Conservation (phyloP, 2,113 vertebrate genomes). For the Eleginops maclovinus region DNA sequence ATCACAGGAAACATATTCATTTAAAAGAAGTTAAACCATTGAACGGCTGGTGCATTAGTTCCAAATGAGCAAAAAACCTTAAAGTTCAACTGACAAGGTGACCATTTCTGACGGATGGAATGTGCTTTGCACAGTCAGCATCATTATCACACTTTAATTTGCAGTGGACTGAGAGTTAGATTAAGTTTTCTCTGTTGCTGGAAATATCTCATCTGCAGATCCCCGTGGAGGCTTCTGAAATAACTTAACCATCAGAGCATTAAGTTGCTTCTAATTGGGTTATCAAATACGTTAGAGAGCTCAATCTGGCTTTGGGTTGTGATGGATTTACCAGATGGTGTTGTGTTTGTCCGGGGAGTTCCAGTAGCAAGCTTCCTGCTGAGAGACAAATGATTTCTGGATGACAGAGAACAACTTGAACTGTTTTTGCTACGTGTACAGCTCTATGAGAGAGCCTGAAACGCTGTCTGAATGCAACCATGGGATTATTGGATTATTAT, state of each 20-base stretch:
- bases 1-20: no score
- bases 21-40: no score
- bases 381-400: slow-evolving; percentile 35
- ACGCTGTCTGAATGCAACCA: neutral
- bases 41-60: no score
- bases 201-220: slow-evolving; percentile 3
- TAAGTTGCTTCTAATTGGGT: slow-evolving; percentile 33
- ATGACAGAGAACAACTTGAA: slow-evolving; percentile 46
- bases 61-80: no score
- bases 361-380: slow-evolving; percentile 38
- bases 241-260: slow-evolving; percentile 28
- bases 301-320: slow-evolving; percentile 24
- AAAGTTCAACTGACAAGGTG: no score
- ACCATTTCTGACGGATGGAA: slow-evolving; percentile 4
- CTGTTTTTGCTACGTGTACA: slow-evolving; percentile 13
- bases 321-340: slow-evolving; percentile 68
- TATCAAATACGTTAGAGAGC: slow-evolving; percentile 27
- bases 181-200: neutral
- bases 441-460: neutral
- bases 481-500: neutral
- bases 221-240: slow-evolving; percentile 13
- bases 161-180: neutral
- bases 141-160: neutral
- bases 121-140: slow-evolving; percentile 15
- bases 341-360: slow-evolving; percentile 42